Evolutionary conservation across 1,140 invertebrate species (phyloP).

Genomic region (Drosophila ficusphila): DNA sequence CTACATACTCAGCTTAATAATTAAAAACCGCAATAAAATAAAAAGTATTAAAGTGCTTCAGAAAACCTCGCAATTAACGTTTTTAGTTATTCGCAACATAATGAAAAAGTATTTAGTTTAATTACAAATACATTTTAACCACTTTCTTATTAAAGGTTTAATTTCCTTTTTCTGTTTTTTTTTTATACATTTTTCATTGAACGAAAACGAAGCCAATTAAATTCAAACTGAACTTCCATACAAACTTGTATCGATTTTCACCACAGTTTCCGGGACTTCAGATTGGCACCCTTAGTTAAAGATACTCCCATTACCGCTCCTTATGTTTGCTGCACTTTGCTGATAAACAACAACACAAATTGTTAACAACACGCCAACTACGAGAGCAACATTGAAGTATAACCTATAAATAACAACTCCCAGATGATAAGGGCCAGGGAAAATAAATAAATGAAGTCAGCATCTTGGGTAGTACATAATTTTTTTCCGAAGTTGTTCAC

Average conservation of each 20-base stretch:
- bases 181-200: not conserved
- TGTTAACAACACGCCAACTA: conserved; percentile 48
- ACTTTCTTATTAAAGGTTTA: too few species aligned
- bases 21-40: too few species aligned
- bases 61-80: too few species aligned
- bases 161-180: not conserved
- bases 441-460: conserved; percentile 76
- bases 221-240: not conserved
- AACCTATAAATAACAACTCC: conserved; percentile 71
- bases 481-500: conserved; percentile 57
- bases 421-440: conserved; percentile 54
- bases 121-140: too few species aligned
- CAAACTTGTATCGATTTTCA: not conserved
- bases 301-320: conserved; percentile 8
- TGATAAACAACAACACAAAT: conserved; percentile 76
- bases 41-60: not conserved
- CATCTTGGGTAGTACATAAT: conserved; percentile 77
- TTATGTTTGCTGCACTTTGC: conserved; percentile 56
- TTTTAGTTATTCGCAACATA: too few species aligned
- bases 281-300: conserved; percentile 4
- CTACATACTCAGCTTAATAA: too few species aligned
- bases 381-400: conserved; percentile 39
- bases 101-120: too few species aligned
- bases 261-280: not conserved
- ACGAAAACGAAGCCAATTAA: not conserved